Base-by-base conservation (phyloP, 2,797 vertebrate genomes). In the Onychomys arenicola region DNA sequence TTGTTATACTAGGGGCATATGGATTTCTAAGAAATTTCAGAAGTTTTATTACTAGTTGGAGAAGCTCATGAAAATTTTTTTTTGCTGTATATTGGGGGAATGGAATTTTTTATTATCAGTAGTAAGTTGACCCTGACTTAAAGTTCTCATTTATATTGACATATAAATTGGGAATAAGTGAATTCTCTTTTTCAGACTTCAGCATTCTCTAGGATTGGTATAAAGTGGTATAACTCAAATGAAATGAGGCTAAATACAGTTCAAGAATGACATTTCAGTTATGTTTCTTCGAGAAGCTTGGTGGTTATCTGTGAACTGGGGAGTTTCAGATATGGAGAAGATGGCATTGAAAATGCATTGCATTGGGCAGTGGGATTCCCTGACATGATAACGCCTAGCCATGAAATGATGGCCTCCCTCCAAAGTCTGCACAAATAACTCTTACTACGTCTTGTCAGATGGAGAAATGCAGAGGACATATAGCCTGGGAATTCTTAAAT, bases 401-500 rank as follows among this genome's bases (percentile, higher is more conserved):
- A 21, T 97, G 95, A 93, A 19, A 89, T 77, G 55, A 63, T 55
- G 96, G 96, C 89, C 97, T 96, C 96, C 84, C 97, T 97, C 77
- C 92, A 93, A 96, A 96, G 94, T 97, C 97, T 97, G 89, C 93
- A 69, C 52, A 94, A 96, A 93, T 88, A 80, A 16, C 90, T 93
- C 95, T 97, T 65, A 75, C 91, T 34, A 61, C 80, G 2, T 92
- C 97, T 77, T 97, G 95, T 98, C 97, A 98, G 97, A 98, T 94
- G 95, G 94, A 96, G 90, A 82, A 52, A 93, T 73, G 73, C 90
- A 93, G 96, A 97, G 95, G 96, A 63, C 69, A 69, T 5, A 13
- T 81, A 89, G 61, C 94, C 75, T 11, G 88, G 96, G 94, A 98
- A 97, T 96, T 92, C 88, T 92, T 97, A 65, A 89, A 97, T 97